Evolutionary conservation across 92 coral and sea anemone genomes (phyloP), one percentile per base, ranked within the genome.

Genomic region (Heliopora coerulea): DNA sequence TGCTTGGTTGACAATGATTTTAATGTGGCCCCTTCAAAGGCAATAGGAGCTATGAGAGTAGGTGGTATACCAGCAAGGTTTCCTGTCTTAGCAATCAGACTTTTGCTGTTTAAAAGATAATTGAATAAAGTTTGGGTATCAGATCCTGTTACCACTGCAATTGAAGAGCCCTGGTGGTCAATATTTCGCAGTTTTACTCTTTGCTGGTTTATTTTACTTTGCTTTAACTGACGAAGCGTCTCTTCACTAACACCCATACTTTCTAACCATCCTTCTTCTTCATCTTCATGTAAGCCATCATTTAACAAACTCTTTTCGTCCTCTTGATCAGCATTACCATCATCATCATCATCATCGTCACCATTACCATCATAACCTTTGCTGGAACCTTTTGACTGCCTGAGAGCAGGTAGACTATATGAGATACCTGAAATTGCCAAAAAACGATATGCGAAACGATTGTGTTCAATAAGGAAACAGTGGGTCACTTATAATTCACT

Each of bases 61-160:
- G 99, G 99, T 1, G 99, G 96, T 11, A 95, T 85, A 20, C 96
- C 96, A 37, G 95, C 91, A 21, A 86, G 86, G n/a, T 83, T 68
- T 20, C 97, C 97, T 44, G 84, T 84, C 64, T 88, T 88, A 23
- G 88, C 73, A 1, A 82, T 77, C n/a, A 95, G 20, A 56, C 91
- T 86, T 67, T 86, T 95, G 68, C 95, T 88, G 78, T 95, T 95
- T 42, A 95, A 62, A 24, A 90, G 84, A 80, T 85, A 95, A 46
- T 95, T 95, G 64, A 88, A 95, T 75, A 95, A 72, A 13, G 96
- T 89, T 74, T 86, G 96, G 5, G 89, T 84, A 40, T 90, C 80
- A 1, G 73, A 50, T 20, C 72, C 68, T 15, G 91, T 96, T 77
- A 72, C 78, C 27, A 95, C 87, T 30, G 79, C 58, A 52, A 95